These are phyloP conservation scores for Anguilla marmorata DNA, from an alignment of 2,797 vertebrate genomes.

Conservation along the genomic window DNA sequence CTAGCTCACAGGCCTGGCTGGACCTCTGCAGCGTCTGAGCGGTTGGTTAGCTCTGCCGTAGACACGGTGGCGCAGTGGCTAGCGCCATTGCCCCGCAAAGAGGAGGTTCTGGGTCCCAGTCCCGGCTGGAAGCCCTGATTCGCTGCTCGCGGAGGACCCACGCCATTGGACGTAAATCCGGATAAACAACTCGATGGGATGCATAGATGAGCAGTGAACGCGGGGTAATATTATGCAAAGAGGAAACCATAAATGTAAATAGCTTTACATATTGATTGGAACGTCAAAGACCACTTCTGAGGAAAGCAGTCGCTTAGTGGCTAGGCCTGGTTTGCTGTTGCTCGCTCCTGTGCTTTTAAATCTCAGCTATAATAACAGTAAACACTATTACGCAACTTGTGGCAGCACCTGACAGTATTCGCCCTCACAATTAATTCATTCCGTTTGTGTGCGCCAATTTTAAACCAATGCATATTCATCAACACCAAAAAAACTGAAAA, in stretches of 20 bases:
- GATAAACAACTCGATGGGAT: not conserved
- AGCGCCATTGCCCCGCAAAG: not conserved
- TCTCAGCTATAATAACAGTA: not conserved
- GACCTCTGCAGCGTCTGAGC: too few species aligned
- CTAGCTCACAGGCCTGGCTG: too few species aligned
- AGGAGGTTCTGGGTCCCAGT: not conserved
- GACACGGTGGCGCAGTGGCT: not conserved
- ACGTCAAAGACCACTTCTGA: not conserved
- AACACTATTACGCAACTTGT: not conserved
- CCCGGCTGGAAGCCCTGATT: not conserved
- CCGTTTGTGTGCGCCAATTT: not conserved
- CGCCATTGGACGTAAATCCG: not conserved
- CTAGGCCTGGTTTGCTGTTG: not conserved
- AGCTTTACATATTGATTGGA: not conserved
- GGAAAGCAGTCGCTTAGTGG: not conserved
- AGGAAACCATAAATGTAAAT: not conserved
- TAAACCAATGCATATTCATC: not conserved
- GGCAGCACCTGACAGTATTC: not conserved
- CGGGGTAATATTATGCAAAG: not conserved
- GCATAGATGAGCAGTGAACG: not conserved
- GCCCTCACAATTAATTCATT: not conserved
- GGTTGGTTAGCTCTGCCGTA: too few species aligned
- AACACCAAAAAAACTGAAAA: not conserved
- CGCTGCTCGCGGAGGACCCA: not conserved
- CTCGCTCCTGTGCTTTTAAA: not conserved